phyloP scores from a whole-genome alignment of 2,888 invertebrate genomes.

The Diarsia rubi region DNA sequence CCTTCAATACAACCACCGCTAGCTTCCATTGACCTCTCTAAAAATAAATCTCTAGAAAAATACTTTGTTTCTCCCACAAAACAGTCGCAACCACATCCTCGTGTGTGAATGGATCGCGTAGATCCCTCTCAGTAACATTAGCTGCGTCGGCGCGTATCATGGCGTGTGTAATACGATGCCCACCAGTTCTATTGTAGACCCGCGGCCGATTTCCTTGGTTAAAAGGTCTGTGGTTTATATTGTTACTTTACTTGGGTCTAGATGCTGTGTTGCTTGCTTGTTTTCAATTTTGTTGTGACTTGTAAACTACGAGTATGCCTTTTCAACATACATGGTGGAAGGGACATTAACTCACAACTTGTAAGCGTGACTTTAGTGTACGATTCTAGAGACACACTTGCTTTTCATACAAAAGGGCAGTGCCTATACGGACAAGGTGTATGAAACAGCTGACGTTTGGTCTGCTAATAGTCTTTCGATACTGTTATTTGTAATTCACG shows the following conservation, averaged over 20 bases:
- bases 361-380: too few relatives aligned
- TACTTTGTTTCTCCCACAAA: constrained; percentile 54
- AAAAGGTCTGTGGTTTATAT: constrained; percentile 63
- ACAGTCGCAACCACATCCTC: constrained; percentile 74
- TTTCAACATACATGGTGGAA: background rate
- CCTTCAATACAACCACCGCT: background rate
- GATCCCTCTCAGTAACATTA: constrained; percentile 77
- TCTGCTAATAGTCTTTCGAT: background rate
- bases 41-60: constrained; percentile 35
- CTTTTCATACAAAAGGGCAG: background rate
- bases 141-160: constrained; percentile 65
- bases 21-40: constrained; percentile 6
- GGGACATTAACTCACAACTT: background rate
- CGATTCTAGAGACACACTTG: background rate
- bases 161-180: constrained; percentile 62
- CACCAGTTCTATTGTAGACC: constrained; percentile 56
- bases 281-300: background rate
- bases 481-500: background rate
- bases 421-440: background rate
- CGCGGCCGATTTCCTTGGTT: constrained; percentile 59
- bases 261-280: background rate
- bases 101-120: constrained; percentile 71
- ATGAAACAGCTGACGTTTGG: background rate
- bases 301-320: background rate
- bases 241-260: constrained; percentile 38